These are phyloP conservation scores for Hecatera dysodea DNA, from an alignment of 2,888 invertebrate species.

Conservation along the genomic window DNA sequence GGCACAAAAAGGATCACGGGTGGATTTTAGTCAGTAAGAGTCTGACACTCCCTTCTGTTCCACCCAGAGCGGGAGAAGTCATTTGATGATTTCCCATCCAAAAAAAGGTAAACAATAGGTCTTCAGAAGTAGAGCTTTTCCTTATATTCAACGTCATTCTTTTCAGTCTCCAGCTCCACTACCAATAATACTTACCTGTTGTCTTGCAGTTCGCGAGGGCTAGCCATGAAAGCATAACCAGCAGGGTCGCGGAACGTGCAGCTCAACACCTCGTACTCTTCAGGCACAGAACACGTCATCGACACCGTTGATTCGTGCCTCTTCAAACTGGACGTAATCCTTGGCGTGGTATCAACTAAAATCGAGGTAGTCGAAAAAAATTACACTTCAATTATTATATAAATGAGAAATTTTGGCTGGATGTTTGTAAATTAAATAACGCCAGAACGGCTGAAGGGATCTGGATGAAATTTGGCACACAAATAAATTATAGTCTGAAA, in stretches of 20 bases:
- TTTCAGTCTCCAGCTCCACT: background rate
- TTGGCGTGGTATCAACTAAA: slow-evolving; percentile 69
- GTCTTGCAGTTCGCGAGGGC: slow-evolving; percentile 73
- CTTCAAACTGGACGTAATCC: slow-evolving; percentile 70
- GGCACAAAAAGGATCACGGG: too few relatives aligned
- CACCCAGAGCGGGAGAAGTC: too few relatives aligned
- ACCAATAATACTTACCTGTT: slow-evolving; percentile 63
- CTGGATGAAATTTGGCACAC: too few relatives aligned
- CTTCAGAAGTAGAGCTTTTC: background rate
- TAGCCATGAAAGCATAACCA: slow-evolving; percentile 75
- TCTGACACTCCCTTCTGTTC: too few relatives aligned
- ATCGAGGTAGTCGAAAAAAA: background rate
- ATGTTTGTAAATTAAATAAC: too few relatives aligned
- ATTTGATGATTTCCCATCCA: too few relatives aligned
- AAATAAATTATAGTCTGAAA: too few relatives aligned
- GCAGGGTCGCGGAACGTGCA: slow-evolving; percentile 82
- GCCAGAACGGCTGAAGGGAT: too few relatives aligned
- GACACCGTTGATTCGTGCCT: slow-evolving; percentile 65
- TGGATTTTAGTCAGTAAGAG: too few relatives aligned
- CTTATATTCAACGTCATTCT: background rate
- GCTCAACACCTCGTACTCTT: slow-evolving; percentile 59
- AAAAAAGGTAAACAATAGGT: too few relatives aligned
- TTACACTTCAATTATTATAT: background rate
- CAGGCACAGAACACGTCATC: slow-evolving; percentile 75
- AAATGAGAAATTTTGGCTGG: too few relatives aligned